Conservation (phyloP, 2,888 invertebrate genomes). For the Frankliniella fusca region DNA sequence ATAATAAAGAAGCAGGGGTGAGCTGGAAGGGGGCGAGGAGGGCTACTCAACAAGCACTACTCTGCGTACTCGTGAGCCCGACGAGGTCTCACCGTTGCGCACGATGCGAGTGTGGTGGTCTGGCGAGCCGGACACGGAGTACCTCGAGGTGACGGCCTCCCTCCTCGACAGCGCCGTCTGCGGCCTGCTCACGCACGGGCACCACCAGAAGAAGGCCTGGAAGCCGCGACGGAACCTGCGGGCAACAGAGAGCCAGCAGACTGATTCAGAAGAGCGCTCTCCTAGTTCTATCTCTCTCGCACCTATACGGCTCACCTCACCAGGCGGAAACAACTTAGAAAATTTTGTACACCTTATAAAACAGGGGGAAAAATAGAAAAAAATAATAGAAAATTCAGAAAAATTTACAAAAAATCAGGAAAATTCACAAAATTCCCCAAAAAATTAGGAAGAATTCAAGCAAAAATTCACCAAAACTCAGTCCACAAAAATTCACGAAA, state of each 20-base stretch:
- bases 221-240: constrained; percentile 88
- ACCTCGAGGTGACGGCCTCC: constrained; percentile 70
- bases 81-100: constrained; percentile 59
- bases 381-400: no score
- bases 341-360: no score
- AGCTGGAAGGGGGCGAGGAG: background rate
- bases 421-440: no score
- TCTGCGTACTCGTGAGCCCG: background rate
- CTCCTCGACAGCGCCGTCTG: constrained; percentile 65
- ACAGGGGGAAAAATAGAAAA: no score
- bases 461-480: no score
- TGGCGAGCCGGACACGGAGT: constrained; percentile 72
- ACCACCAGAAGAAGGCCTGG: constrained; percentile 86
- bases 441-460: no score
- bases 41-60: background rate
- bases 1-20: background rate
- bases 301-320: no score
- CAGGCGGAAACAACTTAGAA: no score
- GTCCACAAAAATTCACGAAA: no score
- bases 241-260: constrained; percentile 30
- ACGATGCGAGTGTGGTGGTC: constrained; percentile 62
- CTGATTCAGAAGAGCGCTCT: no score
- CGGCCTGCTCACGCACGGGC: constrained; percentile 68
- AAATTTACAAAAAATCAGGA: no score
- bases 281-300: no score